Conservation (phyloP, 2,888 invertebrate genomes). For the Dusona sp. region DNA sequence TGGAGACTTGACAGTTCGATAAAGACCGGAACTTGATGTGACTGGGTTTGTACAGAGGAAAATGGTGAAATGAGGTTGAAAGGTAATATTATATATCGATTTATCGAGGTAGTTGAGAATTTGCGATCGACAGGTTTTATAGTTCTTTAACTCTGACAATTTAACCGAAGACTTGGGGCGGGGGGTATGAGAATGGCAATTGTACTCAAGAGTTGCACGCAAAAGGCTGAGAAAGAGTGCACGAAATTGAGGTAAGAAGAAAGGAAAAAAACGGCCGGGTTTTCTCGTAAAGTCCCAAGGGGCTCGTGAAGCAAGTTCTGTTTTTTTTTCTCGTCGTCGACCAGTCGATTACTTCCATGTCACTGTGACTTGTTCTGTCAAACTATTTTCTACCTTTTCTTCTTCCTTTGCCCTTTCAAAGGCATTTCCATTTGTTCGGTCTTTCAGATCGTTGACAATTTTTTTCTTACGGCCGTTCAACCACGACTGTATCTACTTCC, state of each 20-base stretch:
- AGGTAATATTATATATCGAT: slow-evolving; percentile 24
- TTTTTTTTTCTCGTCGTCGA: slow-evolving; percentile 20
- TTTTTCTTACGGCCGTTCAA: background rate
- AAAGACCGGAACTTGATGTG: slow-evolving; percentile 8
- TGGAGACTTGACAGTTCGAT: slow-evolving; percentile 5
- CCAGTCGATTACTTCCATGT: slow-evolving; percentile 32
- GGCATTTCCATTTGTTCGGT: slow-evolving; percentile 17
- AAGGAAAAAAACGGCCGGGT: slow-evolving; percentile 11
- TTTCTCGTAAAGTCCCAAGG: slow-evolving; percentile 40
- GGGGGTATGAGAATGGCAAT: slow-evolving; percentile 28
- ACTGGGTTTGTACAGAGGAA: background rate
- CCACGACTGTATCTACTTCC: slow-evolving; percentile 45
- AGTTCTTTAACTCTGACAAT: slow-evolving; percentile 34
- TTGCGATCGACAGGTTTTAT: slow-evolving; percentile 56
- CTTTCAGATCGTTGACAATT: slow-evolving; percentile 6
- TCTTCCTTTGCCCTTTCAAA: background rate
- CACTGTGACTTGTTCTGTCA: slow-evolving; percentile 21
- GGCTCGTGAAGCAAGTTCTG: slow-evolving; percentile 38
- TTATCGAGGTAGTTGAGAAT: slow-evolving; percentile 37
- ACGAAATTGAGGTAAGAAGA: slow-evolving; percentile 30
- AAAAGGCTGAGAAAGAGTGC: slow-evolving; percentile 4
- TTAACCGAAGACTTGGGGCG: background rate
- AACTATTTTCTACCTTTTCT: background rate
- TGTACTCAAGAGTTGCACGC: slow-evolving; percentile 33
- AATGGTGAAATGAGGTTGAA: slow-evolving; percentile 20